These are phyloP conservation scores for Macroteleia sp. DNA, from an alignment of 2,888 invertebrate genomes.

Conservation along the genomic window DNA sequence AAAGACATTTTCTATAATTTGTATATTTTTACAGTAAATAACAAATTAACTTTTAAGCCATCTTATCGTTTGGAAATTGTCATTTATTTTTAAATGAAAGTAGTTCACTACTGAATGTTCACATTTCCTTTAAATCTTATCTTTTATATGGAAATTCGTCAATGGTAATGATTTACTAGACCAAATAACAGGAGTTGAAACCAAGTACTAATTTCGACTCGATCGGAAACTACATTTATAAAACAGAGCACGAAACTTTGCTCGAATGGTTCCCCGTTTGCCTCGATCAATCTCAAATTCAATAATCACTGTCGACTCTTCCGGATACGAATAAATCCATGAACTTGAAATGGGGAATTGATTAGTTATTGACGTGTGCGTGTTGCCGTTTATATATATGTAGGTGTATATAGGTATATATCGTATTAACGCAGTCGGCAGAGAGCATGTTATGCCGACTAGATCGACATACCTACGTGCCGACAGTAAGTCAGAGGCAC, in stretches of 20 bases:
- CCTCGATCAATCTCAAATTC: conserved; percentile 17
- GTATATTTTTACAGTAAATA: no score
- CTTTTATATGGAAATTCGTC: conserved; percentile 7
- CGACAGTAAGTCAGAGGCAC: conserved; percentile 49
- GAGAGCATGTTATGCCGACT: conserved; percentile 34
- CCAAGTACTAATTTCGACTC: conserved; percentile 4
- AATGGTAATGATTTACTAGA: conserved; percentile 5
- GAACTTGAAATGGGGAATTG: conserved; percentile 40
- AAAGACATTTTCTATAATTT: no score
- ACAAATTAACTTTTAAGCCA: no score
- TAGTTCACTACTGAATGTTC: no score
- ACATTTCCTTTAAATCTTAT: no score
- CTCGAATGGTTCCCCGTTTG: not conserved
- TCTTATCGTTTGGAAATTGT: no score
- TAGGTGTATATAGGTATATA: no score
- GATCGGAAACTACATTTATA: not conserved
- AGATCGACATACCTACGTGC: conserved; percentile 48
- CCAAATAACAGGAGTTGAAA: conserved; percentile 4
- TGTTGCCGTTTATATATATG: no score
- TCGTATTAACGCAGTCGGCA: conserved; percentile 37
- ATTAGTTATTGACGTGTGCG: conserved; percentile 30
- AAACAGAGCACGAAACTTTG: conserved; percentile 11
- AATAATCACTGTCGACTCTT: conserved; percentile 21
- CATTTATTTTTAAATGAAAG: no score
- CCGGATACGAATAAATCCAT: conserved; percentile 32